Evolutionary conservation across 1,140 invertebrate genomes (phyloP), one percentile per base, ranked within the genome.

Genomic region (Meloidogyne floridensis): DNA sequence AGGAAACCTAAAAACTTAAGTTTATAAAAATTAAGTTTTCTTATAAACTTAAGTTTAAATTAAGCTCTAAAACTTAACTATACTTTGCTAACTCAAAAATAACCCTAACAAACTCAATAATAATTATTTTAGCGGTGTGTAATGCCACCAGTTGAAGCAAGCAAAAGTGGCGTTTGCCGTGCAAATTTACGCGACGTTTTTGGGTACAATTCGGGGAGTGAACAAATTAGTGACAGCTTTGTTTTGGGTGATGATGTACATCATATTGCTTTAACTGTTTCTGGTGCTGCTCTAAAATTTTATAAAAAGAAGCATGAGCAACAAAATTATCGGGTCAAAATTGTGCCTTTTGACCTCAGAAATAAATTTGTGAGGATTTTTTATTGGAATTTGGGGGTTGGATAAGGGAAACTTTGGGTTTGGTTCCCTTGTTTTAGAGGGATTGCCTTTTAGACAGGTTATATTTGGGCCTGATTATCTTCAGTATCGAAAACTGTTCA

Each of bases 231-330:
- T 54, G 84, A 90, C 59, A 88, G 88, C 56, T 89, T 89, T 89
- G 77, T 90, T 6, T 53, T 82, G 15, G 74, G 84, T 53, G 82
- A 82, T 11, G 86, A 87, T 54, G 84, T 88, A 51, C 87, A 89
- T 78, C 82, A 90, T 69, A 90, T 89, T 75, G 72, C 85, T 13
- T 69, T 89, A n/a, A 82, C 81, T 10, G 65, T 89, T 59, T 81
- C 88, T 56, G 88, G 88, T 10, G 82, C 76, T 51, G 86, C 88
- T 8, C 54, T 89, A 9, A 89, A 90, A 77, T 89, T 90, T 77
- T 90, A 88, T 79, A 89, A 89, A 77, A 77, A 75, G 11, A 75
- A 84, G 15, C 84, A 88, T 75, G 80, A 81, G 0, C 51, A 81
- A 2, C 74, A 87, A 73, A 79, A 83, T 54, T 90, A 88, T 75